Evolutionary conservation across 2,797 vertebrate species (phyloP).

Genomic region (Sebastes nivosus): DNA sequence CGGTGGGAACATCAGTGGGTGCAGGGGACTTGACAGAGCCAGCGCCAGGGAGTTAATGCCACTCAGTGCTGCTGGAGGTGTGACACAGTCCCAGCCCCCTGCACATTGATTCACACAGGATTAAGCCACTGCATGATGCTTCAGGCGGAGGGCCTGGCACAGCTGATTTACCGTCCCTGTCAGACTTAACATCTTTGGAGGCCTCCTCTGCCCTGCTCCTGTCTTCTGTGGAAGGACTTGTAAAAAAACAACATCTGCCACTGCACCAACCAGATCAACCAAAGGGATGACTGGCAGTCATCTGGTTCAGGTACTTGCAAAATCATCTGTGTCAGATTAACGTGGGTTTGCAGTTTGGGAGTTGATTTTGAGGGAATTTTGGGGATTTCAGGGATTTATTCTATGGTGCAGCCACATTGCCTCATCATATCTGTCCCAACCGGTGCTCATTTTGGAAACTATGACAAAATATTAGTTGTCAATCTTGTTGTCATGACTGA

Average conservation of each 20-base stretch:
- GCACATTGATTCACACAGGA: constrained; percentile 71
- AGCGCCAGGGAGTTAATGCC: constrained; percentile 55
- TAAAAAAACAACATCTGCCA: constrained; percentile 42
- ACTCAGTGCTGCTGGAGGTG: constrained; percentile 62
- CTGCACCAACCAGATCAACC: constrained; percentile 57
- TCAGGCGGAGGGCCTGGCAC: constrained; percentile 66
- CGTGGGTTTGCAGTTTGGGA: background rate
- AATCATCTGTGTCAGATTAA: background rate
- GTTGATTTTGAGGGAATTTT: background rate
- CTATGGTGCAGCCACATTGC: background rate
- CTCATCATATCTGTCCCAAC: background rate
- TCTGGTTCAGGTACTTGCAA: constrained; percentile 73
- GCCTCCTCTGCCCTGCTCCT: constrained; percentile 47
- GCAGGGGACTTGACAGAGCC: constrained; percentile 48
- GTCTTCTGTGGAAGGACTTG: constrained; percentile 38
- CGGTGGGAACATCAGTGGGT: constrained; percentile 49
- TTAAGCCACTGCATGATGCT: constrained; percentile 72
- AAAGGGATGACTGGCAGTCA: constrained; percentile 75
- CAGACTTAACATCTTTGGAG: constrained; percentile 75
- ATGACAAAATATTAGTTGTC: background rate
- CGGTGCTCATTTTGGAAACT: background rate
- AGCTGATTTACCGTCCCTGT: constrained; percentile 71
- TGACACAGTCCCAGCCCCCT: constrained; percentile 69
- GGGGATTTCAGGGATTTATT: background rate
- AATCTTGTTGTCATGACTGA: background rate